Evolutionary conservation across 1,140 invertebrate species (phyloP), one percentile per base, ranked within the genome.

Genomic region (Apis laboriosa): DNA sequence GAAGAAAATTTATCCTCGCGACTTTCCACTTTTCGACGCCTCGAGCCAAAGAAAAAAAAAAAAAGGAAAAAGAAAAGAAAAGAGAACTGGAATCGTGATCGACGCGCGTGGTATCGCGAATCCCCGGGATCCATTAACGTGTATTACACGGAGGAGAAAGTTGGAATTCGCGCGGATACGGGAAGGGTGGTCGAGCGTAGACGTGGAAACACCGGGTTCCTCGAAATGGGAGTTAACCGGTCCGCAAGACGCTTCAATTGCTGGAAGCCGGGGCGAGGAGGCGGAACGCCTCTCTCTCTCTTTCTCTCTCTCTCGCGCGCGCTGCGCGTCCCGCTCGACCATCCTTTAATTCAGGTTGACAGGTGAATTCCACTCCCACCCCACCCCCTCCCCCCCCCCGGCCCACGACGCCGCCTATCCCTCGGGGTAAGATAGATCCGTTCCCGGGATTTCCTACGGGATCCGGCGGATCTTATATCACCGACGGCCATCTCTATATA

Each of bases 361-460:
- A 94, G 93, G 94, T 94, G 92, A 92, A 92, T 92, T 90, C 88
- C 93, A 87, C 85, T 43, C 90, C 88, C 84, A 81, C 85, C 84
- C 51, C n/a, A 13, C n/a, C 49, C 3, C 13, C 63, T 64, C 17
- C 34, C 51, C 17, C 34, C 51, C 68, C 68, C 0, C 7, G 34
- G 34, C 34, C 49, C 49, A 81, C 88, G 84, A 77, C 73, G 51
- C 74, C 78, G 88, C 89, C 34, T 90, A 93, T 94, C 93, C 93
- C 94, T 94, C 91, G 92, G 93, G 94, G 91, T 94, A 94, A 94
- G 94, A 94, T 92, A 93, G 93, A 94, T 94, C 93, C 94, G 94
- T 94, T 93, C 93, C 92, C 89, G 92, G 94, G 93, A 94, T 94
- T 94, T 94, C 94, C 94, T 94, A 93, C 93, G 94, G 94, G 94